Conservation (phyloP, 2,888 invertebrate genomes). For the Lucinisca nassula region DNA sequence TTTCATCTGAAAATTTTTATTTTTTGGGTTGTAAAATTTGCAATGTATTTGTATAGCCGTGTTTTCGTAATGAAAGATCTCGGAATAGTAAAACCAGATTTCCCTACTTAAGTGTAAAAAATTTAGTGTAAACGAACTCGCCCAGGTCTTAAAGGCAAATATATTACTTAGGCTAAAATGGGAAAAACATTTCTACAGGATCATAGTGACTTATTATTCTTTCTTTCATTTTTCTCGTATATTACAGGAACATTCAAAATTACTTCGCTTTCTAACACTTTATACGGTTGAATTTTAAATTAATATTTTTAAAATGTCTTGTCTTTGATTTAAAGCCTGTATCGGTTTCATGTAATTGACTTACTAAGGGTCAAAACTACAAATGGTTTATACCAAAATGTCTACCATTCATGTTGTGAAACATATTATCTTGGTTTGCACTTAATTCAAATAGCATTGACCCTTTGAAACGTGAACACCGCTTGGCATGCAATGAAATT, state of each 20-base stretch:
- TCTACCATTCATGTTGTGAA: neutral
- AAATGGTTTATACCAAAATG: neutral
- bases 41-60: too few relatives aligned
- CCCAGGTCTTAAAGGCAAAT: too few relatives aligned
- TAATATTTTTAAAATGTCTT: neutral
- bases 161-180: too few relatives aligned
- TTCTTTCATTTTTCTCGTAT: neutral
- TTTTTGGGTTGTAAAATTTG: too few relatives aligned
- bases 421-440: conserved; percentile 1
- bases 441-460: conserved; percentile 1
- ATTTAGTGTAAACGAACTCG: too few relatives aligned
- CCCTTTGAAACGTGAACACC: neutral
- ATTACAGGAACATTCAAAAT: neutral
- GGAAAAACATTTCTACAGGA: neutral
- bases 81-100: too few relatives aligned
- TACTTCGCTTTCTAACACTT: neutral
- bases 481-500: conserved; percentile 10
- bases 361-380: neutral
- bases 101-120: too few relatives aligned
- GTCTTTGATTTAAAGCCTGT: neutral
- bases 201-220: neutral
- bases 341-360: conserved; percentile 2
- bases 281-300: neutral
- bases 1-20: too few relatives aligned
- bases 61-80: too few relatives aligned